Base-by-base conservation (phyloP, 2,888 invertebrate species). In the Drosophila longiperda region DNA sequence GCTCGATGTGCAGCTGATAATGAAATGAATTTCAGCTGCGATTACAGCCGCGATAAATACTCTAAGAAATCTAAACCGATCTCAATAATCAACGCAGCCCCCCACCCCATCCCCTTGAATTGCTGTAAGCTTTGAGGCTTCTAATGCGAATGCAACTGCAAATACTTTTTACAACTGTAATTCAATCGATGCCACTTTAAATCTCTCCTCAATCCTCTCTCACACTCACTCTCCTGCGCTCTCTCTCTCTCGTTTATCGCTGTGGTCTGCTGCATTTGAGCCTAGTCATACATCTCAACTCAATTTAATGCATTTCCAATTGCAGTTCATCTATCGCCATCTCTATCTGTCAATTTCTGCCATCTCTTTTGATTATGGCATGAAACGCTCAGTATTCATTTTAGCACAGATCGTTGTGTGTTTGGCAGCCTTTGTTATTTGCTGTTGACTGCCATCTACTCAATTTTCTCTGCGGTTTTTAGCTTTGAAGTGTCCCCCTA, bases 31-130 rank as follows among this genome's bases (percentile, higher is more conserved):
- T 83, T 75, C 66, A 80, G 78, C 74, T 71, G 65, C 84, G 90
- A 90, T 92, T 85, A 85, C 90, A 75, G 80, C 78, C 84, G 80
- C 72, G 91, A 91, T 92, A 91, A 91, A 91, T 92, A 91, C 80
- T 60, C 45, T 40, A 55, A 83, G 65, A 61, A 65, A 57, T 67
- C 62, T 32, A 67, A 65, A 57, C 42, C 50, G 66, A 73, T 60
- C 54, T 32, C 42, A 57, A 42, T 57, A 38, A 38, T 38, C 26
- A 26, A 9, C 29, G 17, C 23, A 23, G 1, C 29, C 49, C 49
- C 5, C 1, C 49, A n/a, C 26, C 9, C 26, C 15, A 17, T 9
- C 8, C 53, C 7, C 17, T 12, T 6, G 8, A 7, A 17, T 12
- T 29, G n/a, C 40, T n/a, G 29, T 49, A 38, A 61, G 64, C 45